These are phyloP conservation scores for Varanus komodoensis DNA, from an alignment of 2,113 vertebrate species.

Conservation along the genomic window DNA sequence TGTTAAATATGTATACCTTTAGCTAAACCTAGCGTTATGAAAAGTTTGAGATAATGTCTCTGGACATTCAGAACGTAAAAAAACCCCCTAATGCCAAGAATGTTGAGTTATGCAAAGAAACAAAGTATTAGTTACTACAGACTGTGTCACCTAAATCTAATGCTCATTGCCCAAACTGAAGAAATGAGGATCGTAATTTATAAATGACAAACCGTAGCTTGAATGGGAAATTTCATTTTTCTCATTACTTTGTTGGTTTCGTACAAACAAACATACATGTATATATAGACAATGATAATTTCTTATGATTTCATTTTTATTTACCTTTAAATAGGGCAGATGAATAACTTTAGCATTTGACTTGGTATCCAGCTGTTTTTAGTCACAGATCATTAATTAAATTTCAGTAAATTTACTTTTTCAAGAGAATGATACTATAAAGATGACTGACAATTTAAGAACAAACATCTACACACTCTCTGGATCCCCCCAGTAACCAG, in stretches of 20 bases:
- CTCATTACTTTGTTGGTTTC: neutral
- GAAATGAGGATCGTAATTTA: neutral
- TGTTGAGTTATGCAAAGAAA: neutral
- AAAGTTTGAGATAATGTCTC: neutral
- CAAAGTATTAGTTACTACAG: neutral
- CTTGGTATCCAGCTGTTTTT: neutral
- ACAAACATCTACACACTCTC: neutral
- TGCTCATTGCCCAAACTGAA: neutral
- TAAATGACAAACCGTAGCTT: neutral
- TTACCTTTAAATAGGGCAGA: neutral
- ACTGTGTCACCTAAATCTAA: neutral
- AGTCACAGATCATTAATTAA: neutral
- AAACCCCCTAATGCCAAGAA: neutral
- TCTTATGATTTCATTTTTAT: neutral
- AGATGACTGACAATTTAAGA: neutral
- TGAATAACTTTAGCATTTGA: neutral
- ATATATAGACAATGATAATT: neutral
- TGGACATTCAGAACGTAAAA: neutral
- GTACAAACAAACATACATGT: neutral
- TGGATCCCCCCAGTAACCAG: no score
- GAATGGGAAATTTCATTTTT: neutral
- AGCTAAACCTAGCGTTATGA: neutral
- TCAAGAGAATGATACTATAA: neutral
- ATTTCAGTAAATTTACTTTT: neutral
- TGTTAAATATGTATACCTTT: constrained; percentile 10